Evolutionary conservation across 2,113 vertebrate genomes (phyloP), one percentile per base, ranked within the genome.

Genomic region (Neoarius graeffei): DNA sequence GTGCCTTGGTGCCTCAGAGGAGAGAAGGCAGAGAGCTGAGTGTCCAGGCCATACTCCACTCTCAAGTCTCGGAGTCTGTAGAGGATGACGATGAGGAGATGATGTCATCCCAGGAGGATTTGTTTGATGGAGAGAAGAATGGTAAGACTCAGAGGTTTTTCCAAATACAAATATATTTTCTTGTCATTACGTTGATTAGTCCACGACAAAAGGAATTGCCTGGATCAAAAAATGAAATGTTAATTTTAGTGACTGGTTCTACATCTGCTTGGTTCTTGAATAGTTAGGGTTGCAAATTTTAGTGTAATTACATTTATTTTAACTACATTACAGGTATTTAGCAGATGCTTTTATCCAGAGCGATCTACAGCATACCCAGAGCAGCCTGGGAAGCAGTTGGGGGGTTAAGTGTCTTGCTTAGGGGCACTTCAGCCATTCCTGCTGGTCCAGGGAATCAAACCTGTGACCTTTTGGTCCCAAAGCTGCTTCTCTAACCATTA

Each of bases 61-160:
- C 94, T 1, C 92, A 94, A 82, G 91, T 86, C 30, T 66, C 90
- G 0, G 88, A 94, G 88, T 94, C 94, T 1, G 91, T 93, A 82
- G 91, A 85, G 30, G 85, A 89, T 2, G 87, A 95, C 4, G 95
- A 96, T 57, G 87, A 87, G 5, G 95, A 96, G 88, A 77, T 97
- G 81, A 89, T 95, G 82, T 98, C 97, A 69, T 97, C 95, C 27
- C 97, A 99, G 91, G 96, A 98, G 82, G 98, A 99, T 87, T 90
- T 98, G 93, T 99, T 99, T 91, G 96, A 97, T 0, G 71, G 73
- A 0, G 94, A 95, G 30, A 94, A 88, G 85, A 88, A 84, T 67
- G 74, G 85, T 91, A 13, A 82, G 80, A 82, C 42, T 62, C 1
- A 48, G 35, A 80, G 7, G 59, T 11, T 15, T 57, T 15, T 59